Conservation (phyloP, 2,888 invertebrate species). For the Cataglyphis cursor region DNA sequence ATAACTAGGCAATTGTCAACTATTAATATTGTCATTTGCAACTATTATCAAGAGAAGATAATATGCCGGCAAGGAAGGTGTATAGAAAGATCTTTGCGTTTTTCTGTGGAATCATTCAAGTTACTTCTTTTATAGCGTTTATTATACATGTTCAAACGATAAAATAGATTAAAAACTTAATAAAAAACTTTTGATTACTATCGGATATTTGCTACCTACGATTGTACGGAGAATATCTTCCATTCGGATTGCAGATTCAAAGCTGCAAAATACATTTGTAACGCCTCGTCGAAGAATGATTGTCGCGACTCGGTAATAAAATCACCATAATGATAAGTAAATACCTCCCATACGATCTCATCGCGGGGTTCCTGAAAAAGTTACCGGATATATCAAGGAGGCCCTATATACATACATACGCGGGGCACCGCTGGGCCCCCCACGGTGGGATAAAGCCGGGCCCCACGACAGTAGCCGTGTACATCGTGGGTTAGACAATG, state of each 20-base stretch:
- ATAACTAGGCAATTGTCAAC: background rate
- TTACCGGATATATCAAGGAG: conserved; percentile 80
- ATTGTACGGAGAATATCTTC: background rate
- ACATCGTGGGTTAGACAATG: conserved; percentile 86
- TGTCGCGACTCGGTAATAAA: conserved; percentile 48
- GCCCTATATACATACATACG: conserved; percentile 71
- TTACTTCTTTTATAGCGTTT: conserved; percentile 21
- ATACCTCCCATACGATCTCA: conserved; percentile 48
- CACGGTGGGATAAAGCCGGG: conserved; percentile 84
- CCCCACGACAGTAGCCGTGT: conserved; percentile 86
- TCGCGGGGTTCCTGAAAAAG: conserved; percentile 76
- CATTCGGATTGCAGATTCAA: conserved; percentile 11
- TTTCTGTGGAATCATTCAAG: conserved; percentile 1
- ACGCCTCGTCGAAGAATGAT: conserved; percentile 32
- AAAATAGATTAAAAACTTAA: background rate
- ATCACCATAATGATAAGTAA: conserved; percentile 56
- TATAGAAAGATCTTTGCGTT: background rate
- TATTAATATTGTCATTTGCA: background rate
- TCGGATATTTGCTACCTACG: background rate
- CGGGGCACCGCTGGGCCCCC: conserved; percentile 82
- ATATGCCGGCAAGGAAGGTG: background rate
- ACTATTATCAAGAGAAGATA: background rate
- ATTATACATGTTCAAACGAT: conserved; percentile 16
- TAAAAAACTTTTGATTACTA: conserved; percentile 32
- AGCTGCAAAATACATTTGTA: conserved; percentile 46